Evolutionary conservation across 2,113 vertebrate genomes (phyloP).

Genomic region (Pseudorectes ferrugineus): DNA sequence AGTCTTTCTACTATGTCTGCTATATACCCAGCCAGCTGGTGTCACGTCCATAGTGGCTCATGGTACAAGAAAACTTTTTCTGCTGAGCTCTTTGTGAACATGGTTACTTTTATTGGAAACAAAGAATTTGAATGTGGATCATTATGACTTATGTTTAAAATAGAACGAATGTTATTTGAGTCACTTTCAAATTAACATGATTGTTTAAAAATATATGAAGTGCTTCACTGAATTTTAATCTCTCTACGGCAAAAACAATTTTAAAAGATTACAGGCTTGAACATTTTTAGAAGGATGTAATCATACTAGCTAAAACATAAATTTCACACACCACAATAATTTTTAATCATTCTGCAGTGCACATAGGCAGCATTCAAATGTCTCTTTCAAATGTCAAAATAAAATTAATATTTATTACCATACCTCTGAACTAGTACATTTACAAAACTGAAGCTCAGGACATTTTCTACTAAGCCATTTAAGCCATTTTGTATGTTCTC

Average conservation of each 20-base stretch:
- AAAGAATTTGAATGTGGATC: not conserved
- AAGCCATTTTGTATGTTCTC: not conserved
- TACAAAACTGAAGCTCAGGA: conserved; percentile 7
- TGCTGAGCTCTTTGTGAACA: not conserved
- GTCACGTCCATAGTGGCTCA: not conserved
- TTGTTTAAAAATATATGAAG: conserved; percentile 68
- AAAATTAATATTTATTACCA: conserved; percentile 76
- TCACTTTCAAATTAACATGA: conserved; percentile 62
- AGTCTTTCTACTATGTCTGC: not conserved
- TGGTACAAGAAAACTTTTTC: not conserved
- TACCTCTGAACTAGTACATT: conserved; percentile 64
- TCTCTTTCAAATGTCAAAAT: conserved; percentile 76
- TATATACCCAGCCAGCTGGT: not conserved
- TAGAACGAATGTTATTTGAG: conserved; percentile 29
- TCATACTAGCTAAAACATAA: conserved; percentile 71
- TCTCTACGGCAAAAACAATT: conserved; percentile 69
- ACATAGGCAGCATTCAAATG: conserved; percentile 67
- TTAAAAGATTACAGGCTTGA: conserved; percentile 71
- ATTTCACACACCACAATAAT: conserved; percentile 73
- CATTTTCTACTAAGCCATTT: conserved; percentile 12
- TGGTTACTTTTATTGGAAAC: not conserved
- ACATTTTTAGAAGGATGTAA: conserved; percentile 70
- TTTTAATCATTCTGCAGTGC: conserved; percentile 72
- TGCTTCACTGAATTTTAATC: conserved; percentile 69
- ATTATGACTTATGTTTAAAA: conserved; percentile 41